A percentile compares a stretch with the other conserved stretches of the same genome.
Evolutionary conservation across 2,888 invertebrate genomes (phyloP).

Genomic region (Leucophora obtusa): DNA sequence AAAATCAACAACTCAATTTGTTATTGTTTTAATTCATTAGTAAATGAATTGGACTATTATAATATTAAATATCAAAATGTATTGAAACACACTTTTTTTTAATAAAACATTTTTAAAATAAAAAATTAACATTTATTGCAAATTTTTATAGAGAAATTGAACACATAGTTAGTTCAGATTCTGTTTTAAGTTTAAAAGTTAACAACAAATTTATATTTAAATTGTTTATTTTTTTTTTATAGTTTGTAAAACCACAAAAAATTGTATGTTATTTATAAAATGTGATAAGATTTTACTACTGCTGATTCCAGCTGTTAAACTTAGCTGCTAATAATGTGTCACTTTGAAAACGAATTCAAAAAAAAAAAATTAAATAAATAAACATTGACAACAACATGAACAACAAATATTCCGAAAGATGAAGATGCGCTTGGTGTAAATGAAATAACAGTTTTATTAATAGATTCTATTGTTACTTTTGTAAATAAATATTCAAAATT

Average conservation of each 20-base stretch:
- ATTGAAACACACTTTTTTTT: too few species aligned
- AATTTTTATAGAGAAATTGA: too few species aligned
- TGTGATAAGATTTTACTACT: slow-evolving; percentile 25
- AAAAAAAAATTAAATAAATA: not conserved
- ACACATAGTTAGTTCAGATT: too few species aligned
- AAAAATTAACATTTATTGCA: too few species aligned
- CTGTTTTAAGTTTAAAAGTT: not conserved
- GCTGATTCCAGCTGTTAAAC: slow-evolving; percentile 1
- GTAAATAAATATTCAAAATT: slow-evolving; percentile 9
- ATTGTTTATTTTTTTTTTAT: slow-evolving; percentile 16
- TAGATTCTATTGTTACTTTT: slow-evolving; percentile 5
- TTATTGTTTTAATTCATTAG: not conserved
- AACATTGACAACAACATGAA: slow-evolving; percentile 9
- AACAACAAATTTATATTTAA: not conserved
- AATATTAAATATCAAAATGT: too few species aligned
- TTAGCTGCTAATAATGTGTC: slow-evolving; percentile 33
- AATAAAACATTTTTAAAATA: too few species aligned
- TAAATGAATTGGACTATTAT: too few species aligned
- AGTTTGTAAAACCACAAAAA: not conserved
- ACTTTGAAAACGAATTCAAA: slow-evolving; percentile 6
- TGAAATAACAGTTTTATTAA: slow-evolving; percentile 31
- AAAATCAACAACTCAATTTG: not conserved
- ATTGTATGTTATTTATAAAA: slow-evolving; percentile 39
- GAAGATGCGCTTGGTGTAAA: slow-evolving; percentile 30
- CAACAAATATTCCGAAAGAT: slow-evolving; percentile 2